Base-by-base conservation (phyloP, 2,888 invertebrate species). In the Zhuqinia jingwanae region DNA sequence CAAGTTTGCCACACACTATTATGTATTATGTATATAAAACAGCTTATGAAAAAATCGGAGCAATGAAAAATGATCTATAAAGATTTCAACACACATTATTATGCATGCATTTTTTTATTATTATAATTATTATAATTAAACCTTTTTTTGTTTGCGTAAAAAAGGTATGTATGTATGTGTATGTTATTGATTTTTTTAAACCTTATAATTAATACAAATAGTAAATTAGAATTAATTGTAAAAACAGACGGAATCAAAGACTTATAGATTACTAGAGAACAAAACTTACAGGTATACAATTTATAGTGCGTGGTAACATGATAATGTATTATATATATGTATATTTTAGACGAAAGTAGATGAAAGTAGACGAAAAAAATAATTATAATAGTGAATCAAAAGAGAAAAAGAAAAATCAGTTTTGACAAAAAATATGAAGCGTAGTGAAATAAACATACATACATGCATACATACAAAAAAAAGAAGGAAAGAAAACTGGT, bases 231-330 rank as follows among this genome's bases (percentile, higher is more conserved):
- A 25, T 36, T 79, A 6, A 79, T 73, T 73, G 3, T 30, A 70
- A 70, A 75, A 56, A 65, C 78, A 85, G 84, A 85, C 70, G 78
- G 78, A 85, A 85, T 85, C 68, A 85, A 85, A 85, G 84, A 85
- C 84, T 85, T 78, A 85, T 20, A 53, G 75, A 11, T 50, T n/a
- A n/a, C 13, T 53, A 56, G 27, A 30, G 20, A 53, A 53, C 11
- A 58, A 60, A 60, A 22, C 25, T 60, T 30, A 60, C 11, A 36
- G 8, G 22, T 10, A 53, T 75, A 75, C 53, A 75, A 53, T 75
- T 73, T 73, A 75, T 45, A 13, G 53, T 53, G 17, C 1, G 25
- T 11, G 25, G 17, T 56, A 13, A 53, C 10, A 53, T 13, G 53
- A 8, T 45, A 45, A 47, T 47, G n/a, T 6, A 2, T 2, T 17